Evolutionary conservation across 2,113 vertebrate species (phyloP).

Genomic region (Xyliphius kryptos): DNA sequence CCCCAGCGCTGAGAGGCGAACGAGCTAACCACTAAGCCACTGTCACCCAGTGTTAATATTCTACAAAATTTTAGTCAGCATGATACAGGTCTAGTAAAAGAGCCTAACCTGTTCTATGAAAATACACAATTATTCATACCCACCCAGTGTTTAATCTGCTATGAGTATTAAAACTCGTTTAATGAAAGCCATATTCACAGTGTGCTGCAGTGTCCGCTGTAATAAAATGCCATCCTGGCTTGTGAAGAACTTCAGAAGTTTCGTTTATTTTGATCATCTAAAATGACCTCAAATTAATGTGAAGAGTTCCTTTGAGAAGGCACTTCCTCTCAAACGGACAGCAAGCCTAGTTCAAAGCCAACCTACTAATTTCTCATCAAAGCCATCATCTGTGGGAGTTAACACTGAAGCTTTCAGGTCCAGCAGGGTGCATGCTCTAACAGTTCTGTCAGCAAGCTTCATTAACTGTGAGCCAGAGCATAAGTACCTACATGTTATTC

Average conservation of each 20-base stretch:
- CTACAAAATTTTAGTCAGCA: too few species aligned
- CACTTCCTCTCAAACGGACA: conserved; percentile 2
- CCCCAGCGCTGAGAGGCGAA: too few species aligned
- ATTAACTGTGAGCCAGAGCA: background rate
- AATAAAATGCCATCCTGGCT: background rate
- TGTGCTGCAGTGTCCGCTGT: background rate
- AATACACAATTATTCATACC: too few species aligned
- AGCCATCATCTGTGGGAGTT: conserved; percentile 2
- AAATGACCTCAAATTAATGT: conserved; percentile 14
- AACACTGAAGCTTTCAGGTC: conserved; percentile 11
- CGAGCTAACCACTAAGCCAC: too few species aligned
- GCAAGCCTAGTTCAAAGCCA: conserved; percentile 14
- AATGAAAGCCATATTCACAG: background rate
- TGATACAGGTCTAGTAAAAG: too few species aligned
- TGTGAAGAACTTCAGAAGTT: conserved; percentile 5
- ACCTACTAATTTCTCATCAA: conserved; percentile 24
- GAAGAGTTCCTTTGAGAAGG: conserved; percentile 10
- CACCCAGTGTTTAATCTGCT: too few species aligned
- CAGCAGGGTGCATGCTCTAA: background rate
- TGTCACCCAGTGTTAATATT: too few species aligned
- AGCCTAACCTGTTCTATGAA: too few species aligned
- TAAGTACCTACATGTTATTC: background rate
- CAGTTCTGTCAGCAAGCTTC: conserved; percentile 1
- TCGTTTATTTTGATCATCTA: conserved; percentile 11
- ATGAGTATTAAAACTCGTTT: too few species aligned